Evolutionary conservation across 2,888 invertebrate species (phyloP), one percentile per base, ranked within the genome.

Genomic region (Gastrophysa polygoni): DNA sequence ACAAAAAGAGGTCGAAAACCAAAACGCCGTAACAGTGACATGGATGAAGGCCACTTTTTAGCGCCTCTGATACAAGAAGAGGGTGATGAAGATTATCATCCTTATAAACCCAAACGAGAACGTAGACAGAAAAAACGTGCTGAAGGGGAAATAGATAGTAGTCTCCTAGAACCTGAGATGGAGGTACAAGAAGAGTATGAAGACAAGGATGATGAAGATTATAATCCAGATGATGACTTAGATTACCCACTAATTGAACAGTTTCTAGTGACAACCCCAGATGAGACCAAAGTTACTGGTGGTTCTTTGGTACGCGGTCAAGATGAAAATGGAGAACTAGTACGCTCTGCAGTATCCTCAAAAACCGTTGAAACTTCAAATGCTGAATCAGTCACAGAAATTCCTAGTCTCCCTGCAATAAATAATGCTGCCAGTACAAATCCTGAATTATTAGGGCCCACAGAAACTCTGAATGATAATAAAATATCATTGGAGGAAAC

Each of bases 81-180:
- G 21, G 68, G 62, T 58, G 67, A 67, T 52, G 61, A 62, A 54
- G 66, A 69, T 59, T 68, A 68, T 57, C 63, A 63, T 21, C 63
- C 63, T 2, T 63, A 63, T 21, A 63, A 63, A 29, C 63, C 63
- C 7, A 64, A 62, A 52, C 58, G 69, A 38, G 61, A 61, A 20
- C 38, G 69, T 20, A 69, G 62, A 61, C 67, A 63, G 7, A 67
- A 67, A 58, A 56, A 62, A 20, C 52, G 64, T 18, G 63, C 61
- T 21, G 68, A 60, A 7, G 65, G 58, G 20, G 68, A 69, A 61
- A 67, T 67, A 21, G 67, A 66, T 49, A 66, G 64, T 49, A 66
- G 64, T 63, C 20, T 65, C 18, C 48, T 68, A 29, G 68, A 70
- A 51, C 64, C 65, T 28, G 65, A 64, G 51, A 54, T 57, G 4